Evolutionary conservation across 2,888 invertebrate species (phyloP).

Genomic region (Tholera decimalis): DNA sequence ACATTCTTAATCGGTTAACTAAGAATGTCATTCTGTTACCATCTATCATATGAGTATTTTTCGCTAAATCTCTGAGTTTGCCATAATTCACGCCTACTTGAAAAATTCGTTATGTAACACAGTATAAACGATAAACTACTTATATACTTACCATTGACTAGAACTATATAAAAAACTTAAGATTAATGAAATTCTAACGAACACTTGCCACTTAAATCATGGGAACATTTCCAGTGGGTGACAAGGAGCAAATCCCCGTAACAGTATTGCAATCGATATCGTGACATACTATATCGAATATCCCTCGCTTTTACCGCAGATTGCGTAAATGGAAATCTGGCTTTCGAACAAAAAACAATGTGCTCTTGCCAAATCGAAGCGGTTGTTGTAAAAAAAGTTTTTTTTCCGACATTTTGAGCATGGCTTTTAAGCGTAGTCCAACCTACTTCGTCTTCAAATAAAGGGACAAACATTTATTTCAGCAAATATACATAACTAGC

Average conservation of each 20-base stretch:
- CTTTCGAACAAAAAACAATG: slow-evolving; percentile 73
- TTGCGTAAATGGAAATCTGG: slow-evolving; percentile 82
- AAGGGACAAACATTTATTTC: no score
- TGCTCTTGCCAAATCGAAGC: slow-evolving; percentile 69
- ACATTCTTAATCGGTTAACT: no score
- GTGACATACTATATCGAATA: slow-evolving; percentile 77
- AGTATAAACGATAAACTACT: no score
- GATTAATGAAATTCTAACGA: not conserved
- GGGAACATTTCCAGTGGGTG: slow-evolving; percentile 4
- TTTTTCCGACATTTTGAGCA: not conserved
- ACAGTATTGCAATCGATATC: slow-evolving; percentile 79
- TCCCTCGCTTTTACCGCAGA: slow-evolving; percentile 79
- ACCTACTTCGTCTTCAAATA: no score
- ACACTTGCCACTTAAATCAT: not conserved
- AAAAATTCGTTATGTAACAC: no score
- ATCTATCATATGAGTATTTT: no score
- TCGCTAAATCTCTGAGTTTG: no score
- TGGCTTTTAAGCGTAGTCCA: not conserved
- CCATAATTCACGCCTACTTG: no score
- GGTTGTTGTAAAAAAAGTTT: slow-evolving; percentile 8
- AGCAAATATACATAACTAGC: no score
- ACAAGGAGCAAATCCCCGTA: slow-evolving; percentile 42
- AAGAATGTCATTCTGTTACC: no score
- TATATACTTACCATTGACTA: no score
- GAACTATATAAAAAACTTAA: not conserved